phyloP scores from a whole-genome alignment of 2,113 vertebrate species.

The Hyperoodon ampullatus region DNA sequence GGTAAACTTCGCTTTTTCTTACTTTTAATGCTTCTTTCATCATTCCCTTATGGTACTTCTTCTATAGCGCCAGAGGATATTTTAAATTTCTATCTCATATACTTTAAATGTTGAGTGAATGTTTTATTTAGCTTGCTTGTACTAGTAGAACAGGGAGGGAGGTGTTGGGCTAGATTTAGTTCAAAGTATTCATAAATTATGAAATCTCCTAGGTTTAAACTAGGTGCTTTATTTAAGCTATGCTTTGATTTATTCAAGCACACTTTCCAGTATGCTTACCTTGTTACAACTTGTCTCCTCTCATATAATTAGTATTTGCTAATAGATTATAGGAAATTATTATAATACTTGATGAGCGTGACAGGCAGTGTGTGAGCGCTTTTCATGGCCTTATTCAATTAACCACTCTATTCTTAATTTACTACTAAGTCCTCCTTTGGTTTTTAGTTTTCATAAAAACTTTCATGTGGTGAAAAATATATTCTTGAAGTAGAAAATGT shows the following conservation, averaged over 20 bases:
- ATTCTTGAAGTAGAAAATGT: not conserved
- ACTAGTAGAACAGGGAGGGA: not conserved
- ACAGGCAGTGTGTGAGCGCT: not conserved
- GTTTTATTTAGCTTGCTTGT: not conserved
- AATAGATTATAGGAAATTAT: not conserved
- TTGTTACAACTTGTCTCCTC: not conserved
- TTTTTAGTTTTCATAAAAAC: not conserved
- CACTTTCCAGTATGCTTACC: not conserved
- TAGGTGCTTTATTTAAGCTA: not conserved
- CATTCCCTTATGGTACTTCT: not conserved
- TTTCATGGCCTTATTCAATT: not conserved
- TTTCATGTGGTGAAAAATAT: not conserved
- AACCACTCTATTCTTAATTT: not conserved
- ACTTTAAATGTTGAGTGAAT: not conserved
- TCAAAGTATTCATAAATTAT: not conserved
- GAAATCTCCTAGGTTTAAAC: not conserved
- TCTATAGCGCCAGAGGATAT: not conserved
- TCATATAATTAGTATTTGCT: not conserved
- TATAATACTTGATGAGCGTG: not conserved
- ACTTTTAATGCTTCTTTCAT: not conserved
- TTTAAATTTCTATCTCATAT: not conserved
- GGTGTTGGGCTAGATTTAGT: not conserved
- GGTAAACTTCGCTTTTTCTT: not conserved
- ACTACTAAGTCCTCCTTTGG: not conserved
- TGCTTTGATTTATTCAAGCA: not conserved